Percentiles rank a stretch among this genome's conserved stretches.
Conservation (phyloP, 1,140 invertebrate genomes). For the Cydia strobilella region DNA sequence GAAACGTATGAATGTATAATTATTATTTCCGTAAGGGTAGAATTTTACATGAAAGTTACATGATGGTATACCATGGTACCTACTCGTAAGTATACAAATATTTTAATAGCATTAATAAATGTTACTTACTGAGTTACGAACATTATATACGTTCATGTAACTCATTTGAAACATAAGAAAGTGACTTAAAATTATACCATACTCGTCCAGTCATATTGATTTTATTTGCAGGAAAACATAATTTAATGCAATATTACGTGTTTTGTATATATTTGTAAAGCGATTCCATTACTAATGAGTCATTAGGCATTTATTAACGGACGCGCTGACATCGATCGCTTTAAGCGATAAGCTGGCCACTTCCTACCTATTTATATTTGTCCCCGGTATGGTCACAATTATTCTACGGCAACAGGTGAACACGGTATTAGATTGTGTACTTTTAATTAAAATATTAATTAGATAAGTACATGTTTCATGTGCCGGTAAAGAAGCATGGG, state of each 20-base stretch:
- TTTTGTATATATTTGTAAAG: constrained; percentile 41
- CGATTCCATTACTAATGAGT: constrained; percentile 53
- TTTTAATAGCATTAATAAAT: too few species aligned
- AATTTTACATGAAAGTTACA: neutral
- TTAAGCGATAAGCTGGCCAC: constrained; percentile 52
- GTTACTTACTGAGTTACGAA: too few species aligned
- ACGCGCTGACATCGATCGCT: constrained; percentile 46
- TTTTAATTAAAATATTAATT: constrained; percentile 10
- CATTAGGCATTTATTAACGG: constrained; percentile 53
- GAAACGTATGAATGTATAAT: constrained; percentile 12
- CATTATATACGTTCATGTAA: too few species aligned
- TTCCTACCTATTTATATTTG: constrained; percentile 45
- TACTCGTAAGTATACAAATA: too few species aligned
- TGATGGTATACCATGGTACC: neutral
- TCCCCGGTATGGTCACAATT: constrained; percentile 28
- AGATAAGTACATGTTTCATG: neutral
- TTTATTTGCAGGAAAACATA: neutral
- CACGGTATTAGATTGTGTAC: constrained; percentile 2
- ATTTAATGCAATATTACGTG: constrained; percentile 1
- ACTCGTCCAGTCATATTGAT: too few species aligned
- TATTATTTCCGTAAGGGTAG: neutral
- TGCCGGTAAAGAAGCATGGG: too few species aligned
- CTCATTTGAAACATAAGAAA: too few species aligned
- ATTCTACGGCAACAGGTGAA: neutral
- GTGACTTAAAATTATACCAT: too few species aligned